Evolutionary conservation across 2,113 vertebrate species (phyloP).

Genomic region (Trichomycterus rosablanca): DNA sequence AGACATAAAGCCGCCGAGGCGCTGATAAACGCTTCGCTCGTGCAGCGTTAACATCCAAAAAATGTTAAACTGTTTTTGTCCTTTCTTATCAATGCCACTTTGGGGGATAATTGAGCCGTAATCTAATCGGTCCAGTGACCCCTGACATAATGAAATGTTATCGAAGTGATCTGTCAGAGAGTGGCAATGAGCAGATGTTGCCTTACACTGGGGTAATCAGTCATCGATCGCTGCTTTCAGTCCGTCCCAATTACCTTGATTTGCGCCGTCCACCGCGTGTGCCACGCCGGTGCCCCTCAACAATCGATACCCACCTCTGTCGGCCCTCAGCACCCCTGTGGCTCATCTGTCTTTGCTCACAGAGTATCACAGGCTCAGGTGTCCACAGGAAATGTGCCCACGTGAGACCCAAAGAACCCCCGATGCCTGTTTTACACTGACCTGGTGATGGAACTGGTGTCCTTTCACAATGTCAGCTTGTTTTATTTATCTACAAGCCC

Average conservation of each 20-base stretch:
- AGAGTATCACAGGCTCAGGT: conserved; percentile 1
- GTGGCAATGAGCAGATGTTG: conserved; percentile 47
- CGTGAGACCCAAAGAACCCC: too few relatives aligned
- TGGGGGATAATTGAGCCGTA: conserved; percentile 41
- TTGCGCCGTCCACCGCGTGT: conserved; percentile 25
- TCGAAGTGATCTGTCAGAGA: conserved; percentile 46
- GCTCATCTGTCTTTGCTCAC: conserved; percentile 26
- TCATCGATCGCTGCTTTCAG: conserved; percentile 41
- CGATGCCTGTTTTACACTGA: too few relatives aligned
- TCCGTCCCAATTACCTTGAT: conserved; percentile 51
- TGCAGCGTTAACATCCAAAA: too few relatives aligned
- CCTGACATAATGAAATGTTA: conserved; percentile 45
- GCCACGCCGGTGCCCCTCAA: conserved; percentile 25
- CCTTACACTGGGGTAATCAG: conserved; percentile 46
- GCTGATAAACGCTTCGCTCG: too few relatives aligned
- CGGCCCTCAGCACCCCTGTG: conserved; percentile 9
- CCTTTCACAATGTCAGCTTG: too few relatives aligned
- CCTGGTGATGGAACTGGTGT: too few relatives aligned
- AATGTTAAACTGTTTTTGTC: conserved; percentile 38
- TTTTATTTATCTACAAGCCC: too few relatives aligned
- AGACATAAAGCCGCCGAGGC: conserved; percentile 9
- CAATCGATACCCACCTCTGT: conserved; percentile 32
- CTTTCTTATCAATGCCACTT: conserved; percentile 37
- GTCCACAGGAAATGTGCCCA: conserved; percentile 1
- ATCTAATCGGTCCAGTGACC: conserved; percentile 44